These are phyloP conservation scores for Hypsopygia costalis DNA, from an alignment of 2,888 invertebrate genomes.

Conservation along the genomic window DNA sequence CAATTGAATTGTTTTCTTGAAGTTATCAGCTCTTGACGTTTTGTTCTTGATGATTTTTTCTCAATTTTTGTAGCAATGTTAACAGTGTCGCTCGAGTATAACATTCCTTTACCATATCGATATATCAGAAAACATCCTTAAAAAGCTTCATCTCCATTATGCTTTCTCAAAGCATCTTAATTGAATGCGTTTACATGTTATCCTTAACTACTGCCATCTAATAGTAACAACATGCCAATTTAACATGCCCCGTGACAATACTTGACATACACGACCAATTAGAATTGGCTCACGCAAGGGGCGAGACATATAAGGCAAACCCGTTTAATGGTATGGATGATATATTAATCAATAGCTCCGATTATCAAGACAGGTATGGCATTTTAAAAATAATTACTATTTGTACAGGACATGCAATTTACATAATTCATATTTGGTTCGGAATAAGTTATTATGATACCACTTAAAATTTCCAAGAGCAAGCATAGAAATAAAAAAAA, in stretches of 20 bases:
- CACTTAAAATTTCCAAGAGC: not conserved
- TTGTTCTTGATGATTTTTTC: too few species aligned
- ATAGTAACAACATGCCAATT: not conserved
- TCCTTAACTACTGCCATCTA: not conserved
- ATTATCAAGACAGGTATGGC: not conserved
- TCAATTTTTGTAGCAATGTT: too few species aligned
- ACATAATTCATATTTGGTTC: not conserved
- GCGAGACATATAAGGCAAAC: slow-evolving; percentile 1
- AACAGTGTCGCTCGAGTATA: too few species aligned
- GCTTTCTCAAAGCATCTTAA: too few species aligned
- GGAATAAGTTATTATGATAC: not conserved
- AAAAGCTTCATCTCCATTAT: too few species aligned
- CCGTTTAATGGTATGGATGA: not conserved
- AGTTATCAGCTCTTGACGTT: too few species aligned
- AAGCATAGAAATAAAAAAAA: too few species aligned
- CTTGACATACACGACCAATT: not conserved
- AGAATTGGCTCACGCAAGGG: slow-evolving; percentile 3
- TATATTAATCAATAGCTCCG: not conserved
- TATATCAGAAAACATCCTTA: too few species aligned
- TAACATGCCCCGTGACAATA: not conserved
- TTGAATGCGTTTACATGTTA: too few species aligned
- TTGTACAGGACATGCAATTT: not conserved
- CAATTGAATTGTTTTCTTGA: too few species aligned
- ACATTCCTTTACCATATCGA: too few species aligned
- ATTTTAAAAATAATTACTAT: not conserved